These are phyloP conservation scores for Acropternis orthonyx DNA, from an alignment of 2,797 vertebrate genomes.

Conservation along the genomic window DNA sequence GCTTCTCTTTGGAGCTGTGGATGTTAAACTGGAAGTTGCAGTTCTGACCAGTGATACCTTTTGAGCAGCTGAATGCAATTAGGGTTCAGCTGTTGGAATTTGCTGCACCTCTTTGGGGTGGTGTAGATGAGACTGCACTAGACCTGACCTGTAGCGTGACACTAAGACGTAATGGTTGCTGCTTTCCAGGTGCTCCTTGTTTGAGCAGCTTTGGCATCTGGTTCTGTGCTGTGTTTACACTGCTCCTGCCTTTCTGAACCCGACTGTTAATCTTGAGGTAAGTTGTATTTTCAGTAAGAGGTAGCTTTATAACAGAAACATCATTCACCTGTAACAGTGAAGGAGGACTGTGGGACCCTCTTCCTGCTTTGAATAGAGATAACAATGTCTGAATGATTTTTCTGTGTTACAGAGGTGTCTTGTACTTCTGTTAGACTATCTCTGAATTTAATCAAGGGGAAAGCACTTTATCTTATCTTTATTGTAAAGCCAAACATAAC, in stretches of 20 bases:
- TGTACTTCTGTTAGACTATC: not conserved
- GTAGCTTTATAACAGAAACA: not conserved
- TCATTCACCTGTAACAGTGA: not conserved
- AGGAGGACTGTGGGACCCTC: not conserved
- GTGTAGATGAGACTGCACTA: not conserved
- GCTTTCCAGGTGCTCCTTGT: conserved; percentile 54
- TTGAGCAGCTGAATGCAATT: not conserved
- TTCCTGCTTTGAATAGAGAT: not conserved
- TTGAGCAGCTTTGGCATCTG: not conserved
- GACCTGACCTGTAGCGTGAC: not conserved
- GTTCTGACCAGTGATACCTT: not conserved
- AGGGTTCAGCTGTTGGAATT: not conserved
- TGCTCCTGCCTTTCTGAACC: conserved; percentile 11
- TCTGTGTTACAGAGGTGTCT: not conserved
- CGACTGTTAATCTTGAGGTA: not conserved
- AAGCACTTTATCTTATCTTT: conserved; percentile 23
- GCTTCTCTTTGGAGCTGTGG: not conserved
- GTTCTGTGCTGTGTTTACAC: conserved; percentile 28
- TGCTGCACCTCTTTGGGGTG: not conserved
- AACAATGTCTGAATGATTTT: not conserved
- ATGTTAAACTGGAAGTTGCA: not conserved
- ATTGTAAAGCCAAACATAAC: not conserved
- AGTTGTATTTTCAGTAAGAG: not conserved
- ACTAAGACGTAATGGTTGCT: not conserved
- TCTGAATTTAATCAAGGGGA: not conserved